phyloP scores from a whole-genome alignment of 1,140 invertebrate genomes.

The Hylaeus anthracinus region DNA sequence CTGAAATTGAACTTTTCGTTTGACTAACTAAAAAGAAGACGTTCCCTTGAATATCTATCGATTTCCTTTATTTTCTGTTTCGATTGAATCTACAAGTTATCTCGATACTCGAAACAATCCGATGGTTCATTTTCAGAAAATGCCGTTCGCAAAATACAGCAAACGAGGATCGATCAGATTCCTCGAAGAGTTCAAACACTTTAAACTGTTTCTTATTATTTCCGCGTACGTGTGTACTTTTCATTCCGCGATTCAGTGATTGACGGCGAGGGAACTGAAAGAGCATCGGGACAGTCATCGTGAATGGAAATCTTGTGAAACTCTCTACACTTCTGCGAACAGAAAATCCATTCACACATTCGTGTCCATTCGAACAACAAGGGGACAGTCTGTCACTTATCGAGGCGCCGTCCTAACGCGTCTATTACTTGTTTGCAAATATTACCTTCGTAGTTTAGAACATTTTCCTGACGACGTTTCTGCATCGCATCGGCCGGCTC shows the following conservation, averaged over 20 bases:
- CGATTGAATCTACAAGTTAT: too few relatives aligned
- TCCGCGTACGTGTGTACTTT: conserved; percentile 22
- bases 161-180: too few relatives aligned
- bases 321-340: conserved; percentile 65
- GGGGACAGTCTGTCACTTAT: conserved; percentile 68
- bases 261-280: conserved; percentile 45
- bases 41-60: too few relatives aligned
- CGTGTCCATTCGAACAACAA: conserved; percentile 58
- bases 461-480: conserved; percentile 56
- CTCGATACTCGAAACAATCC: too few relatives aligned
- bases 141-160: too few relatives aligned
- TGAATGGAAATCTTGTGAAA: conserved; percentile 69
- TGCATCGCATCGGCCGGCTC: conserved; percentile 37
- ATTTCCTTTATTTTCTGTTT: too few relatives aligned
- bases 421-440: conserved; percentile 74
- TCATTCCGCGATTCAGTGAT: conserved; percentile 41
- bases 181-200: too few relatives aligned
- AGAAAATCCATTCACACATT: conserved; percentile 73
- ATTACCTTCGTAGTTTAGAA: conserved; percentile 67
- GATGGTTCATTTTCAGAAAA: too few relatives aligned
- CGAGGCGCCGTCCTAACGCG: conserved; percentile 72
- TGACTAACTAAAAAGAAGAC: too few relatives aligned
- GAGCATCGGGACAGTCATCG: conserved; percentile 31
- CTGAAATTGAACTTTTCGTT: too few relatives aligned
- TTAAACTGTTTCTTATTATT: conserved; percentile 4